A percentile compares a stretch with the other conserved stretches of the same genome.
Conservation (phyloP, 2,888 invertebrate genomes). For the Troides oblongomaculatus region DNA sequence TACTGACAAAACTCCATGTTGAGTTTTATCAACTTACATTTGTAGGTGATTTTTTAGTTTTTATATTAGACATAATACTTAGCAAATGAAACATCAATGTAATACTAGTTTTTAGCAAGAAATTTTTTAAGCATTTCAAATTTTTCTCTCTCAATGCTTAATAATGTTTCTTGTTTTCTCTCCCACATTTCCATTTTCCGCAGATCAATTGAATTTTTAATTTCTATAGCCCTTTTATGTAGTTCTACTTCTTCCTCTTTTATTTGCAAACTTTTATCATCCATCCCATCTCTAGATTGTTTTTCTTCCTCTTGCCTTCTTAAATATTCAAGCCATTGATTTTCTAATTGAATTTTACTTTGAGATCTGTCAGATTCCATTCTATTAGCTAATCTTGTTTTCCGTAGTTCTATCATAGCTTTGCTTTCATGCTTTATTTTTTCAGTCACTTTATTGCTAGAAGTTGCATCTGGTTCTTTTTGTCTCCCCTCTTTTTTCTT, state of each 20-base stretch:
- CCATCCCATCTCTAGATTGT: constrained; percentile 43
- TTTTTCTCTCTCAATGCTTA: constrained; percentile 51
- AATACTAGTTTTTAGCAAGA: constrained; percentile 34
- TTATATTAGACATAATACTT: too few species aligned
- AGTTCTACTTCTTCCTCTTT: constrained; percentile 50
- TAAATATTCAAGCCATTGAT: constrained; percentile 56
- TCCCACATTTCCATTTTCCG: constrained; percentile 34
- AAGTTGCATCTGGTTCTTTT: constrained; percentile 5
- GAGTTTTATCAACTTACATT: too few species aligned
- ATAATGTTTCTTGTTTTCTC: constrained; percentile 44
- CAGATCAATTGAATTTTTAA: constrained; percentile 48
- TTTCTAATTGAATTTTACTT: constrained; percentile 54
- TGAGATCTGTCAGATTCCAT: constrained; percentile 52
- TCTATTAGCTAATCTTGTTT: constrained; percentile 52
- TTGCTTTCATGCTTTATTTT: constrained; percentile 42
- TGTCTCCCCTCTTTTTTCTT: constrained; percentile 32
- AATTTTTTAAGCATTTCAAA: constrained; percentile 48
- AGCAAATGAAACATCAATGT: not conserved
- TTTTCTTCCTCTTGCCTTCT: constrained; percentile 47
- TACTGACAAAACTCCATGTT: too few species aligned
- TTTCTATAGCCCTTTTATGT: constrained; percentile 45
- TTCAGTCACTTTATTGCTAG: not conserved
- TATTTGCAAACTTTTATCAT: constrained; percentile 46
- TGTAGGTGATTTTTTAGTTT: too few species aligned
- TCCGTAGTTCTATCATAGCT: constrained; percentile 50